Evolutionary conservation across 2,113 vertebrate genomes (phyloP), one percentile per base, ranked within the genome.

Genomic region (Phocoena sinus): DNA sequence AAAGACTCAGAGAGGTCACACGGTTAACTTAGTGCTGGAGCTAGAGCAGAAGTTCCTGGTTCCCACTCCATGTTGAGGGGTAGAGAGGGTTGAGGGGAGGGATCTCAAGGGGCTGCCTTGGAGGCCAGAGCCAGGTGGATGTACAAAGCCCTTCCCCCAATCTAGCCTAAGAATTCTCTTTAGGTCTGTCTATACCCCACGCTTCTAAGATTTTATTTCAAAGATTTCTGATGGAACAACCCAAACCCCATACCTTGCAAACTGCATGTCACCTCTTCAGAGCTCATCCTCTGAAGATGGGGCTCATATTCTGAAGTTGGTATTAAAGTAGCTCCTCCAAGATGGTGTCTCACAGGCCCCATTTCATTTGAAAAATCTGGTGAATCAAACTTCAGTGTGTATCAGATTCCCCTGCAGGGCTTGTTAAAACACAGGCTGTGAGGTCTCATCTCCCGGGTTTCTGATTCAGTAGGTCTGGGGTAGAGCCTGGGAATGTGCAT

Each of bases 81-180:
- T 3, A 2, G 0, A 81, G 44, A 10, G 15, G 17, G 18, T 3
- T 2, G 1, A 65, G 26, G 33, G 33, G 8, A 21, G 3, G 23
- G 33, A 56, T 20, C 33, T 76, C 41, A 12, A 15, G 20, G 6
- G 14, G 11, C 8, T 31, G 14, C 13, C 8, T 26, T 71, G 68
- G 21, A 85, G 21, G 13, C 89, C 58, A 76, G 3, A 82, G n/a
- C 0, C 26, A 91, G 21, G n/a, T 4, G 26, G 13, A 5, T 5
- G 0, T 3, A 11, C 18, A 38, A 88, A 81, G 26, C 2, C 18
- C 11, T n/a, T 67, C 63, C 18, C n/a, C 47, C 13, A 76, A 0
- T 14, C 33, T 53, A 70, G 58, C 28, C 41, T 85, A 36, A 90
- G 23, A 92, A 76, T 38, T 58, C 21, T 60, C 73, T 14, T 62